These are phyloP conservation scores for Parazoanthus swiftii DNA, from an alignment of 92 coral and sea anemone genomes.

Conservation along the genomic window DNA sequence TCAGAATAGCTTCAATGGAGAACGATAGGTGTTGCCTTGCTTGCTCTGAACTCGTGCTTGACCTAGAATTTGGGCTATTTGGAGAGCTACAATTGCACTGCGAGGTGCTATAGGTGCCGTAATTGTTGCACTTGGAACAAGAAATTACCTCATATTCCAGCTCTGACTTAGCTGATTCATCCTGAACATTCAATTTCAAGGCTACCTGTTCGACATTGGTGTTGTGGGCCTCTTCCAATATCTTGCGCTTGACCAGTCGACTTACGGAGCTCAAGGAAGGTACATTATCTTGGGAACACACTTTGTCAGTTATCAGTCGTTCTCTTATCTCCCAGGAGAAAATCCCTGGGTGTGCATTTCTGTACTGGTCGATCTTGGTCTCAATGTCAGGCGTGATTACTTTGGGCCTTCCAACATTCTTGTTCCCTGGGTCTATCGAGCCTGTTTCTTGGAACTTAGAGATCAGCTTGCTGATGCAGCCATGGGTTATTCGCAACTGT, in stretches of 20 bases:
- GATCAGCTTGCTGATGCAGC: slow-evolving; percentile 87
- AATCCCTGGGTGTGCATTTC: slow-evolving; percentile 76
- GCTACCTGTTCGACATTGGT: neutral
- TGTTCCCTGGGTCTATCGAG: slow-evolving; percentile 68
- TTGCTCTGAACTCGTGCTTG: neutral
- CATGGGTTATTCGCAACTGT: slow-evolving; percentile 79
- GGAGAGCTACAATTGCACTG: neutral
- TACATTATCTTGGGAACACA: slow-evolving; percentile 61
- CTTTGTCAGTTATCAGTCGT: slow-evolving; percentile 68
- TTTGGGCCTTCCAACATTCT: slow-evolving; percentile 82
- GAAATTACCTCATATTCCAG: neutral
- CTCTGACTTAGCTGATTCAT: neutral
- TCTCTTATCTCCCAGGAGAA: slow-evolving; percentile 91
- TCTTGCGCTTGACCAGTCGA: slow-evolving; percentile 75
- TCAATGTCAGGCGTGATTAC: slow-evolving; percentile 86
- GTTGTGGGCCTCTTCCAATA: slow-evolving; percentile 45
- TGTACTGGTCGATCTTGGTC: slow-evolving; percentile 71
- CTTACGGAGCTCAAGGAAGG: slow-evolving; percentile 91
- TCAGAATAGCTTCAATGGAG: neutral
- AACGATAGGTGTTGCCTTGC: neutral
- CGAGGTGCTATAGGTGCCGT: neutral
- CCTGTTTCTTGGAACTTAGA: slow-evolving; percentile 84
- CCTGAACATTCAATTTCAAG: neutral
- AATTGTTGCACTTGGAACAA: neutral
- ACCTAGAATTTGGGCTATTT: neutral